phyloP scores from a whole-genome alignment of 30 jellyfish, hydroid and myxozoan species.

The Pelagia noctiluca region DNA sequence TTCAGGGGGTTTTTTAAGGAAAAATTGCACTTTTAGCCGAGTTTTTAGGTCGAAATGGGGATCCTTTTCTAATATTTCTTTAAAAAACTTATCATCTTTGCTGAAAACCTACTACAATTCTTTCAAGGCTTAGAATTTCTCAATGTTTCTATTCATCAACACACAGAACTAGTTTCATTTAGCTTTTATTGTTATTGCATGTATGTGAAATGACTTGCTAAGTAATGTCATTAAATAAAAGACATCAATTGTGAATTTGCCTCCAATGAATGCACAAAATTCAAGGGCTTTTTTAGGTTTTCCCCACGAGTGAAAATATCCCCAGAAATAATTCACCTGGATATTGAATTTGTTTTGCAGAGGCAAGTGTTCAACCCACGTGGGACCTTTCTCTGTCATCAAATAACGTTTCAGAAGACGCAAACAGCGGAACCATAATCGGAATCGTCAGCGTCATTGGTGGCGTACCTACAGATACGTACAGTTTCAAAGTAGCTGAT shows the following conservation, averaged over 20 bases:
- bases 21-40: too few species aligned
- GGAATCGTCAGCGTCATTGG: slow-evolving; percentile 18
- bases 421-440: slow-evolving; percentile 53
- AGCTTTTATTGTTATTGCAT: not conserved
- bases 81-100: too few species aligned
- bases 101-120: too few species aligned
- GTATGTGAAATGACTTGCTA: not conserved
- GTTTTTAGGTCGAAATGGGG: too few species aligned
- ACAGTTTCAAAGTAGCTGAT: slow-evolving; percentile 34
- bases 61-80: too few species aligned
- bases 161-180: too few species aligned
- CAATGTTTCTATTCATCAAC: too few species aligned
- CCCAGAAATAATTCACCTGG: not conserved
- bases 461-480: slow-evolving; percentile 4
- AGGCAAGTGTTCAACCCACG: not conserved
- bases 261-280: too few species aligned
- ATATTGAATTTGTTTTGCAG: not conserved
- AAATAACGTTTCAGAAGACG: slow-evolving; percentile 49
- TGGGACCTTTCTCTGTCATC: slow-evolving; percentile 57
- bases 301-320: not conserved
- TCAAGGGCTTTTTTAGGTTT: not conserved
- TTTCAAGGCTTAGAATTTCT: too few species aligned
- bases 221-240: not conserved
- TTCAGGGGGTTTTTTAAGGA: too few species aligned
- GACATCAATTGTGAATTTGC: too few species aligned